Evolutionary conservation across 2,888 invertebrate species (phyloP).

Genomic region (Pseudococcus longispinus): DNA sequence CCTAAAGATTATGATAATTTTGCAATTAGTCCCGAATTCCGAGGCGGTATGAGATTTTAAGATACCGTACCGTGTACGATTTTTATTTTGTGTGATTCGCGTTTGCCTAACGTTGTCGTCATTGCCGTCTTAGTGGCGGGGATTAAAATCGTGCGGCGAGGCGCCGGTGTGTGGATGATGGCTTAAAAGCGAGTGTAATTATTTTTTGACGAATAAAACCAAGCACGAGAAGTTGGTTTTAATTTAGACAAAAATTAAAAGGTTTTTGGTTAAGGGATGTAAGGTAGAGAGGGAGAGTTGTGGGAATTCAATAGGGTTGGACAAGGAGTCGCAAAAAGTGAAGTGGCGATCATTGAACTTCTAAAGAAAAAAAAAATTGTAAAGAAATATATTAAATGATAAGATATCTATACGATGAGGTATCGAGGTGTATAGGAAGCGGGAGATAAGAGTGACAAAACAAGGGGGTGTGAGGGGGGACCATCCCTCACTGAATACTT

Average conservation of each 20-base stretch:
- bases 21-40: conserved; percentile 10
- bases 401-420: too few relatives aligned
- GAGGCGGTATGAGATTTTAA: not conserved
- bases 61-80: not conserved
- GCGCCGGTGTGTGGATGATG: not conserved
- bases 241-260: not conserved
- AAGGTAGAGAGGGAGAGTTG: not conserved
- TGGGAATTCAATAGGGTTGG: not conserved
- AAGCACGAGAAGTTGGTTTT: not conserved
- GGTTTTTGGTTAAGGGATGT: not conserved
- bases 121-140: not conserved
- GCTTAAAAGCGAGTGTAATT: not conserved
- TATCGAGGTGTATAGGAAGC: too few relatives aligned
- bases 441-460: too few relatives aligned
- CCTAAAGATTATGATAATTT: conserved; percentile 26
- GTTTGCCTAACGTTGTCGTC: not conserved
- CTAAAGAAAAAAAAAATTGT: too few relatives aligned
- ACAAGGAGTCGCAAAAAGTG: not conserved
- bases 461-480: too few relatives aligned
- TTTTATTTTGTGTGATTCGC: not conserved
- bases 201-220: not conserved
- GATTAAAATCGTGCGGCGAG: not conserved
- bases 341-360: too few relatives aligned
- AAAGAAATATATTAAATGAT: too few relatives aligned
- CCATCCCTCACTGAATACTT: too few relatives aligned